These are phyloP conservation scores for Latheticus oryzae DNA, from an alignment of 2,888 invertebrate species.

Conservation along the genomic window DNA sequence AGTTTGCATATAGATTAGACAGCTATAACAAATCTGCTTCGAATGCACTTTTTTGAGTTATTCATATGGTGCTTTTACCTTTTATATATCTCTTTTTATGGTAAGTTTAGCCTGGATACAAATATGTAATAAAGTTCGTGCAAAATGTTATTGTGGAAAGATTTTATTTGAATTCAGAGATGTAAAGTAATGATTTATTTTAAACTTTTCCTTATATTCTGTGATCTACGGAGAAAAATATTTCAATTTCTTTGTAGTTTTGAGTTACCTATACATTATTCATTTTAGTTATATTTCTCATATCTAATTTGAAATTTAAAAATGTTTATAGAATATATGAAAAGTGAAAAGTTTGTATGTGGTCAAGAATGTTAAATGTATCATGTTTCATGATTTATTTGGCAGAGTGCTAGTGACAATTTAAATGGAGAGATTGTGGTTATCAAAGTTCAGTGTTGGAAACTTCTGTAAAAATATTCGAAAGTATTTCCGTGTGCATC, in stretches of 20 bases:
- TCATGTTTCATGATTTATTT: conserved; percentile 16
- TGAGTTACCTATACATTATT: too few species aligned
- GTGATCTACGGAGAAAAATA: too few species aligned
- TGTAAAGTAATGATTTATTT: too few species aligned
- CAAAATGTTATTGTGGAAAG: too few species aligned
- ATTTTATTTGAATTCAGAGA: too few species aligned
- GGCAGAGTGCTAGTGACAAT: conserved; percentile 20
- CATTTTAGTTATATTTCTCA: too few species aligned
- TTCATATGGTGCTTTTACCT: conserved; percentile 39
- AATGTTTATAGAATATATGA: too few species aligned
- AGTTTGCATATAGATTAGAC: conserved; percentile 36
- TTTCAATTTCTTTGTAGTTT: too few species aligned
- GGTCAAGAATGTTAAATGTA: conserved; percentile 15
- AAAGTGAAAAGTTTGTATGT: conserved; percentile 5
- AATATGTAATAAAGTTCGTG: too few species aligned
- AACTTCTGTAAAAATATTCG: conserved; percentile 27
- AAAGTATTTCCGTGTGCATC: conserved; percentile 35
- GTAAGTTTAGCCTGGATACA: conserved; percentile 27
- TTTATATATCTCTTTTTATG: conserved; percentile 38
- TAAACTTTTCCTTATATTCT: too few species aligned
- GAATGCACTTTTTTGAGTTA: conserved; percentile 36
- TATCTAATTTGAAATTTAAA: too few species aligned
- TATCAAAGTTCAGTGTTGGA: conserved; percentile 28
- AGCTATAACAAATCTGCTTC: conserved; percentile 37
- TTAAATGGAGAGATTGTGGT: conserved; percentile 30